phyloP scores from a whole-genome alignment of 2,888 invertebrate species.

The Nomada goodeniana region DNA sequence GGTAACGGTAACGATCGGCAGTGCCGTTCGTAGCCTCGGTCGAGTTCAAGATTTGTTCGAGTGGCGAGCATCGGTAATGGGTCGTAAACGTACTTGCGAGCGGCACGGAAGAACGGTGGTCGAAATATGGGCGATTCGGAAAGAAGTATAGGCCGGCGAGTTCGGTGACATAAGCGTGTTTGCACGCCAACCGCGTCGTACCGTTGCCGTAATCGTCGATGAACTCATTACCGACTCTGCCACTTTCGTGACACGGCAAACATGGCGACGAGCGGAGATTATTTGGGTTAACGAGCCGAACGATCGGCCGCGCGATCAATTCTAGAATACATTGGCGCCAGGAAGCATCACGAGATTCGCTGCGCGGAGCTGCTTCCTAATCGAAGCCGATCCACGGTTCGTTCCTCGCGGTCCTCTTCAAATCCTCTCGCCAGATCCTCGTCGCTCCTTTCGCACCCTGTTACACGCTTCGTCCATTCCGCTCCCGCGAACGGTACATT shows the following conservation, averaged over 20 bases:
- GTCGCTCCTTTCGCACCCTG: not conserved
- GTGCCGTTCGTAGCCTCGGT: constrained; percentile 41
- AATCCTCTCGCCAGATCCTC: constrained; percentile 5
- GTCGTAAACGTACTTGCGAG: not conserved
- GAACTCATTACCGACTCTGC: constrained; percentile 43
- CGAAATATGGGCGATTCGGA: constrained; percentile 52
- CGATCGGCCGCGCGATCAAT: constrained; percentile 6
- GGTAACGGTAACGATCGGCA: constrained; percentile 71
- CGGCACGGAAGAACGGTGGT: constrained; percentile 33
- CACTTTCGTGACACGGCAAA: constrained; percentile 35
- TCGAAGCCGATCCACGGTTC: not conserved
- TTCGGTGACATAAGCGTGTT: constrained; percentile 62
- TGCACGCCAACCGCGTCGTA: constrained; percentile 42
- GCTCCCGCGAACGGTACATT: constrained; percentile 23
- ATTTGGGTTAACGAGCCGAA: constrained; percentile 40
- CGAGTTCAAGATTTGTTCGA: constrained; percentile 67
- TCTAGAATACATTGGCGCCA: not conserved
- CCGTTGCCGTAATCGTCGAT: constrained; percentile 44
- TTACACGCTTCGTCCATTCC: not conserved
- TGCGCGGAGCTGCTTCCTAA: not conserved
- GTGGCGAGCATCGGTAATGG: not conserved
- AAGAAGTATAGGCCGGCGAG: not conserved
- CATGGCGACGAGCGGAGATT: not conserved
- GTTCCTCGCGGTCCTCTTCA: not conserved
- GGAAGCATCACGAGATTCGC: not conserved